phyloP scores from a whole-genome alignment of 2,797 vertebrate genomes.

The Spondyliosoma cantharus region DNA sequence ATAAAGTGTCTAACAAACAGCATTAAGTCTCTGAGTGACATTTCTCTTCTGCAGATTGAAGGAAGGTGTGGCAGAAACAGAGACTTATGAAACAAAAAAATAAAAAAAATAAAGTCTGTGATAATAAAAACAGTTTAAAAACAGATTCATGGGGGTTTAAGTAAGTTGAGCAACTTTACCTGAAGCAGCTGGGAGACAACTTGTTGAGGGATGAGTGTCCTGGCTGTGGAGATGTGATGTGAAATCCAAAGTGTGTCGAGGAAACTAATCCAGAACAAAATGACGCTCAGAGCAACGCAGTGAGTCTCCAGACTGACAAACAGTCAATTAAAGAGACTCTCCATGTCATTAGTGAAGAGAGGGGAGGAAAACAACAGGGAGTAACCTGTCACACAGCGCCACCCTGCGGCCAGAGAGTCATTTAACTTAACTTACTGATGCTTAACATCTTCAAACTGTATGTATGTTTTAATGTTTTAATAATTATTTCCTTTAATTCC shows the following conservation, averaged over 20 bases:
- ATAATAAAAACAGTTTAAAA: not conserved
- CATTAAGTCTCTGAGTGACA: not conserved
- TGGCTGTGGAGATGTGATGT: slow-evolving; percentile 12
- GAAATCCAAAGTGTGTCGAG: slow-evolving; percentile 25
- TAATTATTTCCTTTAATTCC: too few relatives aligned
- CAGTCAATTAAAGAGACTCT: not conserved
- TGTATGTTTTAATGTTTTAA: too few relatives aligned
- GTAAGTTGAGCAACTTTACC: slow-evolving; percentile 45
- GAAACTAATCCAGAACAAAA: slow-evolving; percentile 45
- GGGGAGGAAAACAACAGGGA: not conserved
- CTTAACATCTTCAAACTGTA: not conserved
- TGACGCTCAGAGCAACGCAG: not conserved
- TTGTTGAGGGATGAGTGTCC: not conserved
- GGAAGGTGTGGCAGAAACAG: not conserved
- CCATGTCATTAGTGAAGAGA: not conserved
- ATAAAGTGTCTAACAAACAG: not conserved
- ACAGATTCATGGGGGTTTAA: not conserved
- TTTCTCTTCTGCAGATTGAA: not conserved
- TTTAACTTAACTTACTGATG: too few relatives aligned
- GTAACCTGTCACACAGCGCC: slow-evolving; percentile 34
- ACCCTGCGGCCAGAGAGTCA: not conserved
- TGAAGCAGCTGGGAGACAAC: slow-evolving; percentile 2
- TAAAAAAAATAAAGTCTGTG: not conserved
- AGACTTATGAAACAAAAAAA: too few relatives aligned
- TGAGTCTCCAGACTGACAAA: slow-evolving; percentile 10